Percentiles rank a stretch among this genome's conserved stretches.
Evolutionary conservation across 2,888 invertebrate species (phyloP).

Genomic region (Tiliacea aurago): DNA sequence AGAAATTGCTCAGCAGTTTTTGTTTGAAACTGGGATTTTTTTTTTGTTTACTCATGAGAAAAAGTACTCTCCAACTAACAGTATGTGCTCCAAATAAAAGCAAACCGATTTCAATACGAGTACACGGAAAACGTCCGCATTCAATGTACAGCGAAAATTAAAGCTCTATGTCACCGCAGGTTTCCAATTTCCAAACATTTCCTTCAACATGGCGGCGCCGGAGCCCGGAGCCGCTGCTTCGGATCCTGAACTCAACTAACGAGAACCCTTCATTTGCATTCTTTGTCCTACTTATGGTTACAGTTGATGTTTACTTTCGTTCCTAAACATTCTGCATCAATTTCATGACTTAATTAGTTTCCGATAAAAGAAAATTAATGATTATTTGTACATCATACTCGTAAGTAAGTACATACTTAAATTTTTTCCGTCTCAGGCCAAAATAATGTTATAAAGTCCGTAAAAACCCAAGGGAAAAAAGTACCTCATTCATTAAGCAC

Average conservation of each 20-base stretch:
- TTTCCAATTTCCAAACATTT: slow-evolving; percentile 53
- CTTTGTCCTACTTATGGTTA: slow-evolving; percentile 27
- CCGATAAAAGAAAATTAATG: background rate
- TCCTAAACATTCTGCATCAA: background rate
- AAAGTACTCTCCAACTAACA: no score
- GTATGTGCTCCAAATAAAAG: background rate
- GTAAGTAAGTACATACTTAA: no score
- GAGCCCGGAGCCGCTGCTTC: background rate
- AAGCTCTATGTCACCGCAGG: slow-evolving; percentile 22
- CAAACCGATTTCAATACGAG: background rate
- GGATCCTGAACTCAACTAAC: slow-evolving; percentile 40
- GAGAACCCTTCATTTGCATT: slow-evolving; percentile 59
- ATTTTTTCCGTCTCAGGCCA: no score
- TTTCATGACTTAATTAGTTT: background rate
- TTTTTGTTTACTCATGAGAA: no score
- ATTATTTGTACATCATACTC: accelerated
- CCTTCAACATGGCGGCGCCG: slow-evolving; percentile 39
- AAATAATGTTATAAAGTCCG: background rate
- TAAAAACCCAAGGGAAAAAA: no score
- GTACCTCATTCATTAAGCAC: no score
- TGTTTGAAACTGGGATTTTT: no score
- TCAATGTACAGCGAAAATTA: slow-evolving; percentile 5
- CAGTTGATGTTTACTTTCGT: slow-evolving; percentile 19
- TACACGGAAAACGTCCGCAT: background rate
- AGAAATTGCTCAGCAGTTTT: background rate